Conservation (phyloP, 2,797 vertebrate genomes). For the Melanotaenia pygmaea region DNA sequence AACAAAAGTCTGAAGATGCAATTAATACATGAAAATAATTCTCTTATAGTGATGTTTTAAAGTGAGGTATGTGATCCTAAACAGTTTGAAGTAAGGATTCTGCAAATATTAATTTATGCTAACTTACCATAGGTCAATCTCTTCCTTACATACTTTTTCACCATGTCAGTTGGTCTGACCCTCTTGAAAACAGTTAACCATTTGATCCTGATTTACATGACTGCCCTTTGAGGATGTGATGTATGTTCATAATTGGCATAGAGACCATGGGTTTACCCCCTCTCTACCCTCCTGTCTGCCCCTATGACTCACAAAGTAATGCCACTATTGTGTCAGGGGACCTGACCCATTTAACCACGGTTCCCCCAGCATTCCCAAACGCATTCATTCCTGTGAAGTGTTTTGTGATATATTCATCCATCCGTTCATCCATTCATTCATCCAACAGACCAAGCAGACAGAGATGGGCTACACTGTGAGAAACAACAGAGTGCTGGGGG, state of each 20-base stretch:
- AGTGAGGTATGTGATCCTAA: not conserved
- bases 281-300: conserved; percentile 48
- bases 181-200: conserved; percentile 71
- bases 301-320: conserved; percentile 70
- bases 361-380: conserved; percentile 70
- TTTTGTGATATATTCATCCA: conserved; percentile 74
- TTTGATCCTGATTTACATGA: conserved; percentile 75
- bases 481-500: conserved; percentile 60
- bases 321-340: conserved; percentile 72
- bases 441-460: conserved; percentile 59
- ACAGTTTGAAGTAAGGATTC: not conserved
- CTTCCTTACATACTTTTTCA: conserved; percentile 21
- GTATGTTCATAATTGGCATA: conserved; percentile 78
- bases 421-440: conserved; percentile 72
- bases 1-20: not conserved
- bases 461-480: conserved; percentile 53
- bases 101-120: conserved; percentile 4
- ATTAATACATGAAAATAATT: not conserved
- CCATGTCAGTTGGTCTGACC: conserved; percentile 41
- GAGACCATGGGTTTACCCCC: conserved; percentile 52
- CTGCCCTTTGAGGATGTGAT: conserved; percentile 73
- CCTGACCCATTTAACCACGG: conserved; percentile 80
- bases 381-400: conserved; percentile 66
- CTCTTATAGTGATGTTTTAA: not conserved
- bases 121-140: conserved; percentile 21